phyloP scores from a whole-genome alignment of 1,140 invertebrate genomes.

The Carcinoscorpius rotundicauda region DNA sequence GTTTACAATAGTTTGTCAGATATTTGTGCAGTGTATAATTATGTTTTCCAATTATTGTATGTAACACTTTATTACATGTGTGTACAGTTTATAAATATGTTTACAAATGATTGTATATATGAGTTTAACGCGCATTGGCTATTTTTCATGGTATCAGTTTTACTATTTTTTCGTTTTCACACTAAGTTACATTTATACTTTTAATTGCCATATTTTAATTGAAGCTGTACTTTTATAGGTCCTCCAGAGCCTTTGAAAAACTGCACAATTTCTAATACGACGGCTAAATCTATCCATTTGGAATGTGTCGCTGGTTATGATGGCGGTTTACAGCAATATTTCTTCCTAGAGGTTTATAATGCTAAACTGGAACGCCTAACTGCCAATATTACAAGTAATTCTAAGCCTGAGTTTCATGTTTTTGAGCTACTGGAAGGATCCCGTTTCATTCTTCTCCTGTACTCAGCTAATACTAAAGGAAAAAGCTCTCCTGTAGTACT shows the following conservation, averaged over 20 bases:
- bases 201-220: too few species aligned
- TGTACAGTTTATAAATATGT: too few species aligned
- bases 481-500: constrained; percentile 41
- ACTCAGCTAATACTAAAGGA: constrained; percentile 55
- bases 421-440: constrained; percentile 13
- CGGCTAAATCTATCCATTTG: constrained; percentile 59
- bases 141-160: too few species aligned
- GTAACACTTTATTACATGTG: too few species aligned
- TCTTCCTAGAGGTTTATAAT: constrained; percentile 60
- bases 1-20: too few species aligned
- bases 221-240: constrained; percentile 37
- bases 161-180: too few species aligned
- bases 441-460: constrained; percentile 40
- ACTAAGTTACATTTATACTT: too few species aligned
- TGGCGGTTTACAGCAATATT: constrained; percentile 64
- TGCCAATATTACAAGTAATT: constrained; percentile 15
- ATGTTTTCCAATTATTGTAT: too few species aligned
- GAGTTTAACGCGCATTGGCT: too few species aligned
- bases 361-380: constrained; percentile 31
- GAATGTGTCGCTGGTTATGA: constrained; percentile 70
- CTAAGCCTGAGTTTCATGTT: constrained; percentile 16
- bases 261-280: constrained; percentile 73
- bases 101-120: too few species aligned
- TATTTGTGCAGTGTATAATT: too few species aligned
- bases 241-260: constrained; percentile 65